Percentiles rank a stretch among this genome's conserved stretches.
phyloP scores from a whole-genome alignment of 1,140 invertebrate species.

The Lepidurus apus region DNA sequence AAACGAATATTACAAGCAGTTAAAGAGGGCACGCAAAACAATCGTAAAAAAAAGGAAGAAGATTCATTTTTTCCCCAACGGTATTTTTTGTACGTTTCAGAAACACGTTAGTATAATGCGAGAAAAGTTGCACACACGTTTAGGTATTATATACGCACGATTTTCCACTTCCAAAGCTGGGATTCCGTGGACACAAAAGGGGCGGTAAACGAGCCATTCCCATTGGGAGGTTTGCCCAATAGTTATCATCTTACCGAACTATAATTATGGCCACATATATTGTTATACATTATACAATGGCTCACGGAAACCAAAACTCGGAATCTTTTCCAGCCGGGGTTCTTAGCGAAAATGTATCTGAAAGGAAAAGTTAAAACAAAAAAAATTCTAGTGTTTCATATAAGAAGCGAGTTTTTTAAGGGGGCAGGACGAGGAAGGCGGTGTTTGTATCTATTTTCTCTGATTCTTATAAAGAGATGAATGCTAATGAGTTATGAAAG shows the following conservation, averaged over 20 bases:
- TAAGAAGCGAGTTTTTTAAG: not conserved
- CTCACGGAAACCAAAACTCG: not conserved
- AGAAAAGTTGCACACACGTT: conserved; percentile 1
- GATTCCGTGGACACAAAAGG: conserved; percentile 5
- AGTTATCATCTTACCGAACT: conserved; percentile 8
- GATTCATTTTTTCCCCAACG: not conserved
- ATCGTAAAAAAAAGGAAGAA: not conserved
- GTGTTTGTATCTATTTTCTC: not conserved
- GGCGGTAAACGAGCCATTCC: conserved; percentile 14
- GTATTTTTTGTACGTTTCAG: not conserved
- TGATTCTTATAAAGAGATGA: conserved; percentile 22
- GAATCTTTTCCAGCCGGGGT: not conserved
- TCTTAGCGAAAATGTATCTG: not conserved
- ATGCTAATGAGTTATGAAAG: conserved; percentile 22
- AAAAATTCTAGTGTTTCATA: not conserved
- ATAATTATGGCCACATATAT: conserved; percentile 16
- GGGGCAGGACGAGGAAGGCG: not conserved
- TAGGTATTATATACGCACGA: not conserved
- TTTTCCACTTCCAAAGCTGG: not conserved
- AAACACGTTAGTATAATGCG: not conserved
- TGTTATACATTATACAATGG: conserved; percentile 6
- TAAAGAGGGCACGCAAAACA: not conserved
- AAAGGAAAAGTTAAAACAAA: not conserved
- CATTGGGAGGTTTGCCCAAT: conserved; percentile 18
- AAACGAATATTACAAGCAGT: not conserved